These are phyloP conservation scores for Platyura marginata DNA, from an alignment of 1,140 invertebrate species.

Conservation along the genomic window DNA sequence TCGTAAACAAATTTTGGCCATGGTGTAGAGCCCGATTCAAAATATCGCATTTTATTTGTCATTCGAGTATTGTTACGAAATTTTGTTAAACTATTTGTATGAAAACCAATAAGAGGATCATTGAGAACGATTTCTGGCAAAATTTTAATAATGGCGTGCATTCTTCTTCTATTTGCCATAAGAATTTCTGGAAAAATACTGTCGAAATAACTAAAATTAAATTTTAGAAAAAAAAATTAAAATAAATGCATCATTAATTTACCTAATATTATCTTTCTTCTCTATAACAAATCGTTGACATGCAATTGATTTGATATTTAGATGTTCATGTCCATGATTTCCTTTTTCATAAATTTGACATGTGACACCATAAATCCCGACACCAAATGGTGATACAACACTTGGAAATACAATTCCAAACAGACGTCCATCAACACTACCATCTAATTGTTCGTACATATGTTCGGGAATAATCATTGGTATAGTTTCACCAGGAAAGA, in stretches of 20 bases:
- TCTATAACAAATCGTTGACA: slow-evolving; percentile 19
- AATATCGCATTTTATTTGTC: slow-evolving; percentile 19
- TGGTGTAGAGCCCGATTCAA: slow-evolving; percentile 25
- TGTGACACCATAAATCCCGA: slow-evolving; percentile 15
- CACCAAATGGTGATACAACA: slow-evolving; percentile 5
- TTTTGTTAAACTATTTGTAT: slow-evolving; percentile 24
- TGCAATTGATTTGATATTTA: slow-evolving; percentile 16
- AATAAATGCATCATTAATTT: too few species aligned
- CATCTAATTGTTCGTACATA: too few species aligned
- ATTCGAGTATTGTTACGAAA: slow-evolving; percentile 20
- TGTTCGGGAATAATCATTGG: background rate
- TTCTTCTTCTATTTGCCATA: background rate
- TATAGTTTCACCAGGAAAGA: background rate
- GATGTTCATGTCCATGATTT: slow-evolving; percentile 10
- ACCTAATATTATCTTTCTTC: too few species aligned
- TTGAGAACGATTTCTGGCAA: slow-evolving; percentile 38
- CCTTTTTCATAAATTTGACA: slow-evolving; percentile 22
- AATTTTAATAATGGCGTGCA: slow-evolving; percentile 37
- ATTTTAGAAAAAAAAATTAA: too few species aligned
- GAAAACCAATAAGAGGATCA: slow-evolving; percentile 27
- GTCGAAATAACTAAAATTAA: too few species aligned
- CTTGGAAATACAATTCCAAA: slow-evolving; percentile 18
- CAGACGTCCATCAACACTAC: slow-evolving; percentile 12
- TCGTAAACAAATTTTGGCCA: slow-evolving; percentile 42
- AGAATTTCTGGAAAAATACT: too few species aligned